A percentile compares a stretch with the other conserved stretches of the same genome.
Conservation (phyloP, 2,888 invertebrate genomes). For the Macrosoma leucophasiata region DNA sequence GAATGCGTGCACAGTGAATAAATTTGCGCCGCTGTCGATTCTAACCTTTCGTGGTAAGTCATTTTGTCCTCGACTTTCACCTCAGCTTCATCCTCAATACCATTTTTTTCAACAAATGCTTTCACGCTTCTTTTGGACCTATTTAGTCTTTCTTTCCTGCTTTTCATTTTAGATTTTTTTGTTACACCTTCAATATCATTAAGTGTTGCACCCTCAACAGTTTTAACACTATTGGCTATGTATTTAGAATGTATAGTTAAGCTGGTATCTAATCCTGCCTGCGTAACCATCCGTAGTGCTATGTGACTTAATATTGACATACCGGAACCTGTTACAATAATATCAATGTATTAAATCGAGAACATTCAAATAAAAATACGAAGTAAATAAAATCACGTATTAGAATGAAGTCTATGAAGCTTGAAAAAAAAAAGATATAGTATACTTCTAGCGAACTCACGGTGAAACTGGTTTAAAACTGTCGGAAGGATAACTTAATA, state of each 20-base stretch:
- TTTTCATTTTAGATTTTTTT: conserved; percentile 60
- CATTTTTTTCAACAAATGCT: conserved; percentile 39
- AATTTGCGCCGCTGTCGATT: conserved; percentile 60
- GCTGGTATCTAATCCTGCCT: conserved; percentile 71
- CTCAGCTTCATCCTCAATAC: conserved; percentile 42
- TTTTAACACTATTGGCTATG: conserved; percentile 44
- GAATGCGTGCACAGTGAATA: conserved; percentile 82
- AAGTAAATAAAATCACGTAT: too few relatives aligned
- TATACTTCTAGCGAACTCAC: too few relatives aligned
- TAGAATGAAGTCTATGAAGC: too few relatives aligned
- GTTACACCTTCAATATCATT: conserved; percentile 58
- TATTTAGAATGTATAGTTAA: conserved; percentile 64
- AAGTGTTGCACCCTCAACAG: conserved; percentile 42
- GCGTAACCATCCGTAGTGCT: conserved; percentile 86
- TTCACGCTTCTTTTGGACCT: conserved; percentile 53
- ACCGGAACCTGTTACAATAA: conserved; percentile 76
- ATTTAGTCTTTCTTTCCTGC: conserved; percentile 57
- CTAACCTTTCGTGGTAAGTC: conserved; percentile 49
- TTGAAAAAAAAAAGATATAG: too few relatives aligned
- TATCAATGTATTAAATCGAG: background rate
- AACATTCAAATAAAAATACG: too few relatives aligned
- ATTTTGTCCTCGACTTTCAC: conserved; percentile 43
- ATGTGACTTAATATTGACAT: conserved; percentile 88
- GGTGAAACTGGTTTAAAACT: too few relatives aligned
- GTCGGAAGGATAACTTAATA: too few relatives aligned